Percentiles rank a stretch among this genome's conserved stretches.
These are phyloP conservation scores for Julus scanicus DNA, from an alignment of 2,888 invertebrate species.

Conservation along the genomic window DNA sequence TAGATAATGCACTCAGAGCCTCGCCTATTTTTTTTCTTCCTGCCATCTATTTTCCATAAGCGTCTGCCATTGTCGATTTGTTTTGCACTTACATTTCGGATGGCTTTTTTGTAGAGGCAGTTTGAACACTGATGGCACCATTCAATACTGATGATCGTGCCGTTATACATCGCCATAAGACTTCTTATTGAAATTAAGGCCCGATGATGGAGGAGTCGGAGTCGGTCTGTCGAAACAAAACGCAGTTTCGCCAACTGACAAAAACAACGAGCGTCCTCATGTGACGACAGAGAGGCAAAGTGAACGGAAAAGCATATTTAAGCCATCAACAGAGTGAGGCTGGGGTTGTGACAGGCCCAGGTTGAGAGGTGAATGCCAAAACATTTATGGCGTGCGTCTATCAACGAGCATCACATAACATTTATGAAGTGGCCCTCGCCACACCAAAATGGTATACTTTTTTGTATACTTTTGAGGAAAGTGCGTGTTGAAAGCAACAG, in stretches of 20 bases:
- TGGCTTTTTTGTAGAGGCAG: conserved; percentile 44
- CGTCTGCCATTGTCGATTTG: conserved; percentile 47
- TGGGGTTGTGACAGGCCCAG: background rate
- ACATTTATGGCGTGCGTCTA: background rate
- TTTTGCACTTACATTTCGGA: conserved; percentile 47
- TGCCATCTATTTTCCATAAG: conserved; percentile 45
- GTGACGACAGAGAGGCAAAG: background rate
- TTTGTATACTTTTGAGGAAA: background rate
- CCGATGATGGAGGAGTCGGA: background rate
- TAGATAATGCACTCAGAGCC: conserved; percentile 38
- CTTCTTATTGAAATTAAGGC: conserved; percentile 45
- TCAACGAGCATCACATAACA: background rate
- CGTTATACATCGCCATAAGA: conserved; percentile 39
- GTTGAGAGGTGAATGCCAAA: background rate
- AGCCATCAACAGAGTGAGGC: background rate
- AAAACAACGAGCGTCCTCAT: background rate
- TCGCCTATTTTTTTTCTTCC: conserved; percentile 2
- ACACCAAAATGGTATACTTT: background rate
- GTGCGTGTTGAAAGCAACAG: background rate
- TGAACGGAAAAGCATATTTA: background rate
- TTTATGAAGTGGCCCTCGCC: background rate
- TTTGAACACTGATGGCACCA: conserved; percentile 40
- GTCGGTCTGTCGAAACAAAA: background rate
- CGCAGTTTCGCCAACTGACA: background rate
- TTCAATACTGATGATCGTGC: conserved; percentile 43